These are phyloP conservation scores for Aurelia aurita DNA, from an alignment of 30 jellyfish, hydroid and myxozoan genomes.

Conservation along the genomic window DNA sequence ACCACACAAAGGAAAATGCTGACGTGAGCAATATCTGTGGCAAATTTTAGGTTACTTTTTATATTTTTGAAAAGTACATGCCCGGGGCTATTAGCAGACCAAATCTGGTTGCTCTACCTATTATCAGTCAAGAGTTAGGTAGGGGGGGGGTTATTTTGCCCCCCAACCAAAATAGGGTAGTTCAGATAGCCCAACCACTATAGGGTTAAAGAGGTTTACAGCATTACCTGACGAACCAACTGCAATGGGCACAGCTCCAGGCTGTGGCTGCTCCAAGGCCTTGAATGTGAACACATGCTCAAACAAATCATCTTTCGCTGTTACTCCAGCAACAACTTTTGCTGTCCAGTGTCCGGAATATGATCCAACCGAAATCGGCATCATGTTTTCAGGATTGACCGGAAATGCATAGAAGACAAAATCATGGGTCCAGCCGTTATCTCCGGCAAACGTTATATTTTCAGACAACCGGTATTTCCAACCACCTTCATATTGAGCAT, in stretches of 20 bases:
- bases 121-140: too few relatives aligned
- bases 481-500: conserved; percentile 45
- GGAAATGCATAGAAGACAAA: conserved; percentile 61
- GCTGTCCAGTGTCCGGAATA: conserved; percentile 50
- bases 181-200: too few relatives aligned
- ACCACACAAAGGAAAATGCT: too few relatives aligned
- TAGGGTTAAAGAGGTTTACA: not conserved
- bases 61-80: too few relatives aligned
- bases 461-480: conserved; percentile 62
- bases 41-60: too few relatives aligned
- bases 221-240: conserved; percentile 28
- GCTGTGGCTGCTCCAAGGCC: conserved; percentile 20
- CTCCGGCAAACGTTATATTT: conserved; percentile 46
- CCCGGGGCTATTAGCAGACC: too few relatives aligned
- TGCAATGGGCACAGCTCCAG: conserved; percentile 34
- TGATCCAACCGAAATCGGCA: conserved; percentile 60
- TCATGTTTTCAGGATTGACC: conserved; percentile 21
- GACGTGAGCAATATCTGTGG: too few relatives aligned
- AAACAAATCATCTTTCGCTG: conserved; percentile 36
- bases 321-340: conserved; percentile 43
- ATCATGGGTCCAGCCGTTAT: conserved; percentile 67
- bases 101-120: too few relatives aligned
- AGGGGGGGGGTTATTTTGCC: too few relatives aligned
- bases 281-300: conserved; percentile 40
- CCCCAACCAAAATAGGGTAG: too few relatives aligned